Conservation (phyloP, 2,888 invertebrate genomes). For the Patella caerulea region DNA sequence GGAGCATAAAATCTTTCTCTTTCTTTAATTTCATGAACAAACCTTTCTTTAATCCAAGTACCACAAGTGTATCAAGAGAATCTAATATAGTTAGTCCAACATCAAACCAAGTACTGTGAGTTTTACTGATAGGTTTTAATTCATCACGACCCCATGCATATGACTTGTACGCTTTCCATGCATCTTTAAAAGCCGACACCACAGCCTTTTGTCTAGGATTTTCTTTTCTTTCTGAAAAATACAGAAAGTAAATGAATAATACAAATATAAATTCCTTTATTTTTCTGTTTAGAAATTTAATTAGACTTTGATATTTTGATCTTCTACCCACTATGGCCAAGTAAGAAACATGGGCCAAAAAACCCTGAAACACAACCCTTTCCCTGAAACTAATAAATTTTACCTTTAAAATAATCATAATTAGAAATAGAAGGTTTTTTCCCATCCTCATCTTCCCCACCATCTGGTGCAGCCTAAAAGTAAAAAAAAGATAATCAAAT, state of each 20-base stretch:
- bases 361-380: neutral
- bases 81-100: conserved; percentile 97
- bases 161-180: conserved; percentile 93
- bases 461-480: conserved; percentile 24
- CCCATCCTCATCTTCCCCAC: conserved; percentile 25
- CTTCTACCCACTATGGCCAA: neutral
- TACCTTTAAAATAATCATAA: conserved; percentile 47
- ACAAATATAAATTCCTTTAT: neutral
- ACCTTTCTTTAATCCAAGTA: conserved; percentile 95
- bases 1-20: no score
- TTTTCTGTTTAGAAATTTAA: neutral
- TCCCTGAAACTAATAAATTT: conserved; percentile 33
- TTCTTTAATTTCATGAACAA: neutral
- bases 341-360: neutral
- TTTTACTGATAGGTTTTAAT: conserved; percentile 88
- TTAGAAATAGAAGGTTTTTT: conserved; percentile 16
- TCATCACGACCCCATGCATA: conserved; percentile 99
- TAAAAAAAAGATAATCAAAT: neutral
- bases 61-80: conserved; percentile 93
- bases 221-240: conserved; percentile 75
- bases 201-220: conserved; percentile 88
- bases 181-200: conserved; percentile 90
- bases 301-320: no score
- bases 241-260: neutral
- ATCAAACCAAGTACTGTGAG: conserved; percentile 93